A percentile compares a stretch with the other conserved stretches of the same genome.
These are phyloP conservation scores for Indri indri DNA, from an alignment of 2,113 vertebrate species.

Conservation along the genomic window DNA sequence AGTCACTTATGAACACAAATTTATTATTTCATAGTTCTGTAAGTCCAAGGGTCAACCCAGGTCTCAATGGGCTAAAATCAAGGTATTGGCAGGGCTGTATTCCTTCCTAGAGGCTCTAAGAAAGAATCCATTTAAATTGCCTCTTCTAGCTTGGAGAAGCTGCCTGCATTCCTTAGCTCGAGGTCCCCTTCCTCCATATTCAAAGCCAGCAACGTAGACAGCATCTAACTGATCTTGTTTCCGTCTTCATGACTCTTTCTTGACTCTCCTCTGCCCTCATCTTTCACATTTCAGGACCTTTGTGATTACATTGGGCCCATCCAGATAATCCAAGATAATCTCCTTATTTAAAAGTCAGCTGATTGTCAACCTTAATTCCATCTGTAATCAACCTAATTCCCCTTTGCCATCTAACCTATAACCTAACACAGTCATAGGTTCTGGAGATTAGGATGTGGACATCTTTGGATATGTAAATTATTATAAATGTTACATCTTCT, in stretches of 20 bases:
- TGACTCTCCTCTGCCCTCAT: background rate
- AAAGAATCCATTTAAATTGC: background rate
- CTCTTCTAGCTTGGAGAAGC: background rate
- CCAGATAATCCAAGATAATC: background rate
- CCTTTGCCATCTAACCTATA: background rate
- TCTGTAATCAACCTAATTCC: background rate
- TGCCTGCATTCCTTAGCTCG: background rate
- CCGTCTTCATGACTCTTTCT: background rate
- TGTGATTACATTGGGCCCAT: background rate
- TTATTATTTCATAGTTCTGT: background rate
- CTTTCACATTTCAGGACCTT: background rate
- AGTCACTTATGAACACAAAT: background rate
- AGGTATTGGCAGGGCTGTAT: rapidly evolving
- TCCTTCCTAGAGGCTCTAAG: background rate
- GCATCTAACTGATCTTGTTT: background rate
- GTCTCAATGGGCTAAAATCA: background rate
- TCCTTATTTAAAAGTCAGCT: background rate
- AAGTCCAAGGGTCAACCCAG: background rate
- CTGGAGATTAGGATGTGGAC: background rate
- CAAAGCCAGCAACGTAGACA: background rate
- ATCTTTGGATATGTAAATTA: background rate
- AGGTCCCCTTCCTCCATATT: background rate
- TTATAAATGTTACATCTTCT: background rate
- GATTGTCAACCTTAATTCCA: background rate
- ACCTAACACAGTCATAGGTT: background rate